Evolutionary conservation across 2,888 invertebrate genomes (phyloP), one percentile per base, ranked within the genome.

Genomic region (Acronicta psi): DNA sequence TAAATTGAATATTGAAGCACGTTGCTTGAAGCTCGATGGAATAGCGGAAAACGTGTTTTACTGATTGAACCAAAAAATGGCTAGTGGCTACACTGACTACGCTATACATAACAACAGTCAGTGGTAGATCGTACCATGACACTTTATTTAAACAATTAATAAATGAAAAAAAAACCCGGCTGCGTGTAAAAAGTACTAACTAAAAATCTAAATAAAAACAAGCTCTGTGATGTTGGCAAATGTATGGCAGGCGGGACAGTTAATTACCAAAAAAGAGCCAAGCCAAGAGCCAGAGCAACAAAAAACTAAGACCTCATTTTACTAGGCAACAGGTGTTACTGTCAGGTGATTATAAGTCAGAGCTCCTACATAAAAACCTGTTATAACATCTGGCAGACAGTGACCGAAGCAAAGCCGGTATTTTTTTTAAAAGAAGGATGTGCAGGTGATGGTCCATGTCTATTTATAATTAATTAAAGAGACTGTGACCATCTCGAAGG

Each of bases 1-100:
- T n/a, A n/a, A n/a, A n/a, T n/a, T n/a, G n/a, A n/a, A n/a, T n/a
- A 23, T 25, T 37, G 42, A 61, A 52, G 7, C 62, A 45, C 11
- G 20, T 52, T 5, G 20, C 34, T n/a, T 2, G 4, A 11, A 37
- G 18, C 16, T 20, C 14, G 29, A 13, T 13, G 9, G 9, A 23
- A 13, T 37, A 46, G n/a, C 36, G 29, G 53, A 37, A 29, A 52
- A 20, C 29, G 11, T 29, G 29, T 45, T 56, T 31, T 23, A 18
- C 20, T 44, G 9, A 40, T 44, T 40, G 20, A 20, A 41, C 6
- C 51, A 18, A 42, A 38, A 61, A 36, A 61, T 10, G n/a, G 13
- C n/a, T n/a, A n/a, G n/a, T n/a, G n/a, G n/a, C n/a, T n/a, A n/a
- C n/a, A n/a, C n/a, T n/a, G n/a, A n/a, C 31, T 25, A 1, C 10